phyloP scores from a whole-genome alignment of 2,797 vertebrate genomes.

The Carapus acus region DNA sequence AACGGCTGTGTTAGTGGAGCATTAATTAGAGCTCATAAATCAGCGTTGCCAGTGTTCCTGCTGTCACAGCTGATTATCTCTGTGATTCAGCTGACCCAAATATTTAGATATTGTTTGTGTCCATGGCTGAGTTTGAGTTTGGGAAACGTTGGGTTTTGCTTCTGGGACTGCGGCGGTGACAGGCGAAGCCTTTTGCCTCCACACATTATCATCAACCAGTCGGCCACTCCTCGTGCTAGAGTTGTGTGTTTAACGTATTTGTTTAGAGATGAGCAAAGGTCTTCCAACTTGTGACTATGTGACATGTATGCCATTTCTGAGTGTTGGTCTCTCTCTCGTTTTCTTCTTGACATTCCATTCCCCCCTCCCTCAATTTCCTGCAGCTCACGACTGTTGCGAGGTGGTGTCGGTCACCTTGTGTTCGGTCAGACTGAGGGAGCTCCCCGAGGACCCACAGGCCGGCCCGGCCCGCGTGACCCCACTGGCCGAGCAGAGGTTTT shows the following conservation, averaged over 20 bases:
- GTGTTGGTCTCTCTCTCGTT: neutral
- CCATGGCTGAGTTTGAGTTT: too few species aligned
- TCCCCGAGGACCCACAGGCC: slow-evolving; percentile 64
- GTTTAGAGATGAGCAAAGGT: too few species aligned
- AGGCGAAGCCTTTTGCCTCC: too few species aligned
- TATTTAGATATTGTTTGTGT: neutral
- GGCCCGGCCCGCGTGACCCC: slow-evolving; percentile 51
- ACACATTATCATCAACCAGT: neutral
- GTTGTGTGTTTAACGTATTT: too few species aligned
- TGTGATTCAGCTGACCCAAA: neutral
- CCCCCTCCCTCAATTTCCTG: slow-evolving; percentile 9
- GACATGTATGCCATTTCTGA: too few species aligned
- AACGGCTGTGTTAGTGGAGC: neutral
- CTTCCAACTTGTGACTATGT: too few species aligned
- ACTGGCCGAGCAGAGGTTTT: slow-evolving; percentile 79
- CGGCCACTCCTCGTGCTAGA: neutral
- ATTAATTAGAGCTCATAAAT: too few species aligned
- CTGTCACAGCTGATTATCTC: neutral
- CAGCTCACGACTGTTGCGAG: slow-evolving; percentile 93
- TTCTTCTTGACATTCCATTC: neutral
- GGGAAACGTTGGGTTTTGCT: too few species aligned
- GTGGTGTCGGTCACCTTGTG: slow-evolving; percentile 84
- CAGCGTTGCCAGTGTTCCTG: neutral
- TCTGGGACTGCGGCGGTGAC: too few species aligned
- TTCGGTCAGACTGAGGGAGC: slow-evolving; percentile 66